These are phyloP conservation scores for Mastomys natalensis DNA, from an alignment of 2,113 vertebrate genomes.

Conservation along the genomic window DNA sequence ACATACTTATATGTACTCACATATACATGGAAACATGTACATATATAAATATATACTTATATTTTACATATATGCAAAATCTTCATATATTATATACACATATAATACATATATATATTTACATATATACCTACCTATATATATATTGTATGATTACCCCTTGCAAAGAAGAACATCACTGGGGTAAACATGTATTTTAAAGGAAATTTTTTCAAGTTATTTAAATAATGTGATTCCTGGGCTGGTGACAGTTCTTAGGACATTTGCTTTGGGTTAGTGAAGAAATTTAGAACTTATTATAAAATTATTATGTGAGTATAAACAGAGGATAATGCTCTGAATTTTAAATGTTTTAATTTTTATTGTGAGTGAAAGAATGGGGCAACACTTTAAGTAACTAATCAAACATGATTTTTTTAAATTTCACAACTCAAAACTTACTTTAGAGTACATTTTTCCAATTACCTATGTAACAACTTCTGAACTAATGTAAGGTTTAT, in stretches of 20 bases:
- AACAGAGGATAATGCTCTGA: background rate
- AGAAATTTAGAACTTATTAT: background rate
- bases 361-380: background rate
- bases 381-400: background rate
- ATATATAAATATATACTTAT: no score
- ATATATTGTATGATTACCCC: background rate
- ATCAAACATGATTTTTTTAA: background rate
- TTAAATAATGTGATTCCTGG: background rate
- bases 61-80: no score
- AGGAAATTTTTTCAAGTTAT: background rate
- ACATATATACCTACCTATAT: background rate
- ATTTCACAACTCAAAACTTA: background rate
- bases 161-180: background rate
- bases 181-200: background rate
- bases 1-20: no score
- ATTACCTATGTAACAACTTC: background rate
- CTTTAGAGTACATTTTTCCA: background rate
- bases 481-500: background rate
- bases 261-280: background rate
- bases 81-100: no score
- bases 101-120: no score
- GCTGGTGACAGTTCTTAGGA: background rate
- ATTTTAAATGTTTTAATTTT: background rate
- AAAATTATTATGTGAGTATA: background rate
- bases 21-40: no score